These are phyloP conservation scores for Scarus forsteni DNA, from an alignment of 2,797 vertebrate species.

Conservation along the genomic window DNA sequence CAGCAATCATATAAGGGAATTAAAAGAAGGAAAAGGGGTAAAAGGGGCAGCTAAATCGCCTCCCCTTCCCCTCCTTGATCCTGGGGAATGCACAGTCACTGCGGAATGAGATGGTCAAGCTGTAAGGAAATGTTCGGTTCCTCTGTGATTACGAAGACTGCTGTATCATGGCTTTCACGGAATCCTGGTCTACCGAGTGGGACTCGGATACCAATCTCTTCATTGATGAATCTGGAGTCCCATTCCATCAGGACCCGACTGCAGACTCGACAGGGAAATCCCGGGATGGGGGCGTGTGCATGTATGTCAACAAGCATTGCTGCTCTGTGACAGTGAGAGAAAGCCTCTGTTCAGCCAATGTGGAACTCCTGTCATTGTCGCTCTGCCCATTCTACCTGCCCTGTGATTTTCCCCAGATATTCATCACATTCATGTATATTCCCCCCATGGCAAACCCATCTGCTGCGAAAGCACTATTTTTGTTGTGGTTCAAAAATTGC, in stretches of 20 bases:
- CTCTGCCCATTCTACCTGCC: not conserved
- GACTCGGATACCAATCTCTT: not conserved
- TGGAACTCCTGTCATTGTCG: constrained; percentile 23
- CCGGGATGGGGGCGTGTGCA: not conserved
- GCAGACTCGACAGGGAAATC: not conserved
- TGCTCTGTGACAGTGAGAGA: constrained; percentile 22
- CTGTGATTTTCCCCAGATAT: not conserved
- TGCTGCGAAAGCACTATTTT: not conserved
- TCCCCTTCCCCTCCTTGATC: too few relatives aligned
- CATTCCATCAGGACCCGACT: not conserved
- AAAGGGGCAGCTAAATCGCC: too few relatives aligned
- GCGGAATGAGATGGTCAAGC: not conserved
- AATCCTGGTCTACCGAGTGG: not conserved
- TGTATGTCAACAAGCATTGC: constrained; percentile 9
- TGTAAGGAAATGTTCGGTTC: not conserved
- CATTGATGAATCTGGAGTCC: not conserved
- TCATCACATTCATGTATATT: constrained; percentile 1
- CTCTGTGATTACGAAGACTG: not conserved
- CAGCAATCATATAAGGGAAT: too few relatives aligned
- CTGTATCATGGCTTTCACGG: not conserved
- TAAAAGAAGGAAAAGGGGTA: too few relatives aligned
- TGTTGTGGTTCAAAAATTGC: not conserved
- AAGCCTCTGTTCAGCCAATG: constrained; percentile 7
- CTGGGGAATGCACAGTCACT: too few relatives aligned
- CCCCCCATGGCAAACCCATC: not conserved